Conservation (phyloP, 2,888 invertebrate species). For the Melinopterus prodromus region DNA sequence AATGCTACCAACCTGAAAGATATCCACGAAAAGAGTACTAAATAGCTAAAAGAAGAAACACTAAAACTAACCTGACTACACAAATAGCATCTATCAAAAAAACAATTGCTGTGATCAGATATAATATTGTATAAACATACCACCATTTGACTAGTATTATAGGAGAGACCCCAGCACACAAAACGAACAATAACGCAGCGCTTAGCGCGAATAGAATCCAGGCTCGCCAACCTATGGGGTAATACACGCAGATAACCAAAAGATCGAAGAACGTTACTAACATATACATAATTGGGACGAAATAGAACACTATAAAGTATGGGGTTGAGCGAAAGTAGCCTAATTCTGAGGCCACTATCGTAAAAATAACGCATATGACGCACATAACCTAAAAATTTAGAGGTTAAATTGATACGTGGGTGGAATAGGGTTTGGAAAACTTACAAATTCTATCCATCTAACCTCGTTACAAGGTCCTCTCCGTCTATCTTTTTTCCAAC, state of each 20-base stretch:
- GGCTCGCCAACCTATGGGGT: constrained; percentile 41
- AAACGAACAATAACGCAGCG: constrained; percentile 39
- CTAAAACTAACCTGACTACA: constrained; percentile 40
- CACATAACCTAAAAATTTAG: constrained; percentile 41
- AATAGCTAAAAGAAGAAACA: not conserved
- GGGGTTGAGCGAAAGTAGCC: constrained; percentile 29
- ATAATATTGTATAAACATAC: constrained; percentile 17
- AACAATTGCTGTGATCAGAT: constrained; percentile 33
- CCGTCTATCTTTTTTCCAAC: constrained; percentile 33
- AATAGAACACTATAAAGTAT: constrained; percentile 19
- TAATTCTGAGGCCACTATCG: constrained; percentile 16
- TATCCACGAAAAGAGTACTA: not conserved
- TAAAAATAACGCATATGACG: constrained; percentile 34
- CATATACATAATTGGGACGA: constrained; percentile 22
- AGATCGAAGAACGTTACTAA: constrained; percentile 40
- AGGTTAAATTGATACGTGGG: constrained; percentile 1
- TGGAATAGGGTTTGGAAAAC: constrained; percentile 16
- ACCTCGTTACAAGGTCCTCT: constrained; percentile 36
- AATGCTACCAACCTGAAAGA: constrained; percentile 22
- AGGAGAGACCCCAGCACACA: constrained; percentile 36
- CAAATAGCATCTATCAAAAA: constrained; percentile 39
- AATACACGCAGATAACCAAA: constrained; percentile 33
- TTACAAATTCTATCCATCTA: constrained; percentile 40
- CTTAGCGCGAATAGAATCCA: constrained; percentile 44
- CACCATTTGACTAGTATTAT: not conserved